Evolutionary conservation across 2,888 invertebrate genomes (phyloP), one percentile per base, ranked within the genome.

Genomic region (Halictus quadricinctus): DNA sequence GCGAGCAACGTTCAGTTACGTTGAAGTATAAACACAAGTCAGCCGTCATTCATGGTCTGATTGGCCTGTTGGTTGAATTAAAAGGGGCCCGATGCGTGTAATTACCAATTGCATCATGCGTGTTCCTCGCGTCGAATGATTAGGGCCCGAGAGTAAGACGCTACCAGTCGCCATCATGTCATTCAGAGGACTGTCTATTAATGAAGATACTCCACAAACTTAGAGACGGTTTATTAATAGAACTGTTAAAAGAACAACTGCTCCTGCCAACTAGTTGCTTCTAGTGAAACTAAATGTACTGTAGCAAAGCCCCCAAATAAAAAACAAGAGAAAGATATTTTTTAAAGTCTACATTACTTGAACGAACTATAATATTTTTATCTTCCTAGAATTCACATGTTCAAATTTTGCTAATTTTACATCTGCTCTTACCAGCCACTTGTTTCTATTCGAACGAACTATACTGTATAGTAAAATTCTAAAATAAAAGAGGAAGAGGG

Each of bases 11-110:
- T 69, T 69, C 41, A 10, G 69, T 69, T 69, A 69, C 21, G 69
- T 21, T 21, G n/a, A 69, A 43, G 41, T 41, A 69, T 69, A 69
- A 69, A 69, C 69, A 41, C 41, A 41, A 41, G 69, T n/a, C 69
- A 69, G 69, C 43, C 21, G 41, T 21, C 43, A 69, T 69, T 69
- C 69, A 69, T 69, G 69, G 69, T 69, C 69, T 69, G 69, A 69
- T 69, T 69, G 43, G 69, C n/a, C 21, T 69, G 69, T 41, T 69
- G 41, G 41, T 69, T 69, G 69, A 69, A 69, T 69, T 69, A 69
- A 69, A 69, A 69, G 69, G 43, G 6, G 8, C n/a, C 43, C 69
- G 36, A 36, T 41, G 69, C 36, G 41, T 69, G 69, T 69, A 69
- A 69, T 69, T 41, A 69, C 41, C 69, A 43, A 69, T 69, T 69